A percentile compares a stretch with the other conserved stretches of the same genome.
Evolutionary conservation across 1,140 invertebrate genomes (phyloP).

Genomic region (Temnothorax curvispinosus): DNA sequence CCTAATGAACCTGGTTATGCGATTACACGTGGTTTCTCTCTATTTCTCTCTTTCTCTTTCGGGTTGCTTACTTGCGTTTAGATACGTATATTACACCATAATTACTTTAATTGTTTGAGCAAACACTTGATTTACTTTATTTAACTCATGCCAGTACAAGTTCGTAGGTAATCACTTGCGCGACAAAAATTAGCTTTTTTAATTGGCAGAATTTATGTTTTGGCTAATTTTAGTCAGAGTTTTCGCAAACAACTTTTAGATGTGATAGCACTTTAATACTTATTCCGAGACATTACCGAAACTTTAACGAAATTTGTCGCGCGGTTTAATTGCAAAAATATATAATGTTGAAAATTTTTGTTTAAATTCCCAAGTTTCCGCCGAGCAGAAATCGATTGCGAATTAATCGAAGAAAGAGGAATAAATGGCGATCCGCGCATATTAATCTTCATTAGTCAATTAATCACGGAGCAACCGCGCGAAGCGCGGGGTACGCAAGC

Average conservation of each 20-base stretch:
- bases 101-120: constrained; percentile 7
- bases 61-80: neutral
- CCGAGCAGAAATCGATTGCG: neutral
- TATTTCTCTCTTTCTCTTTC: too few species aligned
- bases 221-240: too few species aligned
- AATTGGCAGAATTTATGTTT: neutral
- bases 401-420: neutral
- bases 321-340: neutral
- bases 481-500: too few species aligned
- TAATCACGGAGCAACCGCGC: neutral
- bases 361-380: neutral
- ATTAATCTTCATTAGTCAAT: constrained; percentile 33
- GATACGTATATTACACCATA: neutral
- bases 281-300: neutral
- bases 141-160: neutral
- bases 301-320: neutral
- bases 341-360: neutral
- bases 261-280: neutral
- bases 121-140: neutral
- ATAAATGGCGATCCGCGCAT: neutral
- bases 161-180: neutral
- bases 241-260: neutral
- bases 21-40: constrained; percentile 19
- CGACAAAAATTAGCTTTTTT: neutral
- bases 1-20: neutral